Conservation (phyloP, 2,797 vertebrate genomes). For the Liparis tanakae region DNA sequence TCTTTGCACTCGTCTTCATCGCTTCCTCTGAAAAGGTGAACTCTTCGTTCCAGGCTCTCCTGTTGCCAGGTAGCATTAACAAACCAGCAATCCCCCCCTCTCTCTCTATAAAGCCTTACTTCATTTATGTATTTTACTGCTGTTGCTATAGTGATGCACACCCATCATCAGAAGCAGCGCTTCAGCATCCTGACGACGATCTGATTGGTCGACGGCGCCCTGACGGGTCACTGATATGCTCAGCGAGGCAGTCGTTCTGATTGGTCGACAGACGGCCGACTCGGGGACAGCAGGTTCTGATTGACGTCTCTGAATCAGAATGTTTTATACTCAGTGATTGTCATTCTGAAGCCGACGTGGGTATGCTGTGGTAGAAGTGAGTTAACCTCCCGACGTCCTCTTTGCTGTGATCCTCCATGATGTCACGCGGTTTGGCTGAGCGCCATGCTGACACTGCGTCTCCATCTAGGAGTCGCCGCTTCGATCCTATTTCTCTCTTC, state of each 20-base stretch:
- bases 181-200: constrained; percentile 1
- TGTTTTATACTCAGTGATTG: neutral
- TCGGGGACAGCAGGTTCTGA: constrained; percentile 47
- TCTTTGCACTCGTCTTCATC: neutral
- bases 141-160: constrained; percentile 43
- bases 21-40: neutral
- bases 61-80: constrained; percentile 13
- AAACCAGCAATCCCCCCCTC: constrained; percentile 1
- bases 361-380: neutral
- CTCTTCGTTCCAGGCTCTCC: neutral
- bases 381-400: neutral
- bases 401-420: neutral
- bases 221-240: constrained; percentile 21
- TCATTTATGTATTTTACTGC: constrained; percentile 16
- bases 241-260: constrained; percentile 16
- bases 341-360: neutral
- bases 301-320: constrained; percentile 28
- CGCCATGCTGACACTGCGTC: neutral
- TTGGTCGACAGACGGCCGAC: constrained; percentile 51
- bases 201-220: constrained; percentile 43
- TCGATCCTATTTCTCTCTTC: neutral
- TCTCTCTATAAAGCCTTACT: constrained; percentile 36
- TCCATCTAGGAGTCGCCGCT: neutral
- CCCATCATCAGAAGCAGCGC: constrained; percentile 35
- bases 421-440: neutral